These are phyloP conservation scores for Sebastes schlegelii DNA, from an alignment of 2,113 vertebrate genomes.

Conservation along the genomic window DNA sequence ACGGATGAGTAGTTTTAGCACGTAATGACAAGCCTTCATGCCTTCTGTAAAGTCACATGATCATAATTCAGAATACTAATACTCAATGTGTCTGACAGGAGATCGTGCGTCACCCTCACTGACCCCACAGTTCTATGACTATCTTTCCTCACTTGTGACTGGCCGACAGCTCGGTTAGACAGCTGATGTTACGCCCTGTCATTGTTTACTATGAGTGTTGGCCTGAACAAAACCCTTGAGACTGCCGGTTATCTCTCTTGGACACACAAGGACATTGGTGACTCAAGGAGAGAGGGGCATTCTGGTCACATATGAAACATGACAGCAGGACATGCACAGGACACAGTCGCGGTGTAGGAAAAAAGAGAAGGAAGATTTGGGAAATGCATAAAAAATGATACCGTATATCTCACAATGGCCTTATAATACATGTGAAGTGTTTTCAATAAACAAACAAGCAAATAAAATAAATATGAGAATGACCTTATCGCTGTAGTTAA, in stretches of 20 bases:
- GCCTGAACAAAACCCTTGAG: constrained; percentile 10
- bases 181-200: constrained; percentile 40
- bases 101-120: background rate
- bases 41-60: constrained; percentile 27
- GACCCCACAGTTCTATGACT: background rate
- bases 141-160: constrained; percentile 6
- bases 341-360: background rate
- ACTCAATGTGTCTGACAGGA: background rate
- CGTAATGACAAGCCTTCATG: constrained; percentile 13
- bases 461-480: background rate
- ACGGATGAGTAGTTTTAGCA: constrained; percentile 11
- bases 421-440: background rate
- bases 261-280: constrained; percentile 6
- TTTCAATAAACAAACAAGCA: background rate
- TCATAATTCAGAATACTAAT: constrained; percentile 6
- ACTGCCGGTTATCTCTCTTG: constrained; percentile 23
- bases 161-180: constrained; percentile 30
- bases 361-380: background rate
- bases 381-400: background rate
- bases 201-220: constrained; percentile 42
- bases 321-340: background rate
- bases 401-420: background rate
- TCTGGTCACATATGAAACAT: background rate
- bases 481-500: background rate
- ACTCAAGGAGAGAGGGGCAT: constrained; percentile 15